Conservation (phyloP, 2,888 invertebrate species). For the Holacanthella duospinosa region DNA sequence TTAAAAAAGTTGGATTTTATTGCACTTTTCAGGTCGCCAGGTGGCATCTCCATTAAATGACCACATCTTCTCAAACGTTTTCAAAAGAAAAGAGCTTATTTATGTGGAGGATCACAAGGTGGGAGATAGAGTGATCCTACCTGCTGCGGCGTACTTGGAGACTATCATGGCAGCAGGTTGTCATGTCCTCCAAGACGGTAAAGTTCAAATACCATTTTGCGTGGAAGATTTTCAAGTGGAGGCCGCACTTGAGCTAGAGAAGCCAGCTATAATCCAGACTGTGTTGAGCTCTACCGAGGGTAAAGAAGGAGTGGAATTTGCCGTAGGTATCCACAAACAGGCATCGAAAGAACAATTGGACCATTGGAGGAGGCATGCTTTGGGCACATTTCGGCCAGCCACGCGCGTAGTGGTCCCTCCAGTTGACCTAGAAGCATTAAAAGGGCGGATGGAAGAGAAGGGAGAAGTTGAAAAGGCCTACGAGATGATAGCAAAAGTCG, state of each 20-base stretch:
- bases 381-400: neutral
- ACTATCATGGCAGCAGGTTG: slow-evolving; percentile 19
- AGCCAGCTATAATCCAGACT: slow-evolving; percentile 19
- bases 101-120: slow-evolving; percentile 22
- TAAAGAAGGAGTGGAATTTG: neutral
- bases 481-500: neutral
- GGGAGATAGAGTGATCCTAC: slow-evolving; percentile 20
- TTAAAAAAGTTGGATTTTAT: too few relatives aligned
- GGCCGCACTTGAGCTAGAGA: too few relatives aligned
- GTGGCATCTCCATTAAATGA: slow-evolving; percentile 14
- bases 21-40: too few relatives aligned
- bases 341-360: too few relatives aligned
- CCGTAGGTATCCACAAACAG: neutral
- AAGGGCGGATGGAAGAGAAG: neutral
- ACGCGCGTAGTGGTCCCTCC: too few relatives aligned
- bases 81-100: slow-evolving; percentile 5
- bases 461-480: neutral
- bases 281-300: slow-evolving; percentile 7
- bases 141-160: slow-evolving; percentile 23
- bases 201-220: slow-evolving; percentile 14
- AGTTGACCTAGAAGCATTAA: neutral
- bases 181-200: slow-evolving; percentile 8
- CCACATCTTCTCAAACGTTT: slow-evolving; percentile 15
- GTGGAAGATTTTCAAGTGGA: slow-evolving; percentile 18
- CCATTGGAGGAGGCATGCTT: slow-evolving; percentile 2